Evolutionary conservation across 2,888 invertebrate species (phyloP), one percentile per base, ranked within the genome.

Genomic region (Cephus nigrinus): DNA sequence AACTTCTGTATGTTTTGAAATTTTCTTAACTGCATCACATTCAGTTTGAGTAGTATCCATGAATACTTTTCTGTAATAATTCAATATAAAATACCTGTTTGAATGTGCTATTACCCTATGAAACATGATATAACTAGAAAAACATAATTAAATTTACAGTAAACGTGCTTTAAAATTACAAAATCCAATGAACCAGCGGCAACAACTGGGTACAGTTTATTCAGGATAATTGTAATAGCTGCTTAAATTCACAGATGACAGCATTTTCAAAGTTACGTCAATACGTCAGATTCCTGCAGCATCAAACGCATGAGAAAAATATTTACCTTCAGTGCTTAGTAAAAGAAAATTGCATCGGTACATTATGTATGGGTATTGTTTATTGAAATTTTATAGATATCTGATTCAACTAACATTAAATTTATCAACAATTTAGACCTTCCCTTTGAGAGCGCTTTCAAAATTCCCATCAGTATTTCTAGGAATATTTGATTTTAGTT

Each of bases 1-100:
- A 73, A 90, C 90, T 83, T 92, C 83, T 4, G 80, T 71, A 71
- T 23, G 31, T 31, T 11, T 31, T 3, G 23, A 23, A 9, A 55
- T 55, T 55, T 23, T 23, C 23, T 55, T 23, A 55, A 55, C 55
- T 55, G 55, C 15, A 55, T 55, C 55, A 55, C 55, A 55, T 55
- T 55, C 23, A 23, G 23, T 55, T 55, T 23, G 23, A 23, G 55
- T 55, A 15, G 55, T 23, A 55, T 55, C 55, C 55, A 55, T 55
- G 55, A 55, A 55, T 23, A 55, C 5, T 9, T 23, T 55, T 55
- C 55, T 55, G 55, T 23, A 23, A 55, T 55, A 23, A 55, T 55
- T 55, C 55, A 55, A 55, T 9, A 23, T 23, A 15, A 55, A 23
- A 23, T 23, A 55, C 2, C 23, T 55, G 9, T 55, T 23, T 55